Percentiles rank a stretch among this genome's conserved stretches.
Conservation (phyloP, 2,113 vertebrate genomes). For the Ochotona princeps region DNA sequence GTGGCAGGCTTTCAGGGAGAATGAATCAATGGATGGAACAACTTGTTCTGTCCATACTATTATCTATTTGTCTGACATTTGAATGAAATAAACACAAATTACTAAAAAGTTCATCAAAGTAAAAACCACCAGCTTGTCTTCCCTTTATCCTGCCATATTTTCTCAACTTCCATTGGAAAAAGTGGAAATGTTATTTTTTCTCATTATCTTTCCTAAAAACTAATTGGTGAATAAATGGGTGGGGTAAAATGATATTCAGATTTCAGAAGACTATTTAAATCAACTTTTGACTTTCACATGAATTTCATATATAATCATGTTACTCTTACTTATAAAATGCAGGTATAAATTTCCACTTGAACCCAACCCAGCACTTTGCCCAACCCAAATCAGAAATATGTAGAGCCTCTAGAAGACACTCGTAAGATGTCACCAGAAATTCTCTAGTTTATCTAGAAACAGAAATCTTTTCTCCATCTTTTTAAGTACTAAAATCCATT, state of each 20-base stretch:
- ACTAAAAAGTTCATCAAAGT: not conserved
- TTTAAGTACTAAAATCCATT: not conserved
- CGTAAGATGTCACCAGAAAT: not conserved
- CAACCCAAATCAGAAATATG: not conserved
- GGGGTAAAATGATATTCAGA: slow-evolving; percentile 37
- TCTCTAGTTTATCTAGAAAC: not conserved
- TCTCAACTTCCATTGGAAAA: not conserved
- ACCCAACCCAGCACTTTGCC: not conserved
- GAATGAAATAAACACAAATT: too few relatives aligned
- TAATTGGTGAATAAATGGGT: slow-evolving; percentile 8
- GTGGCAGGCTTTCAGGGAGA: too few relatives aligned
- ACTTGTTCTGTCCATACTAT: too few relatives aligned
- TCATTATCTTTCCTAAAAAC: too few relatives aligned
- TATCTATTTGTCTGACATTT: too few relatives aligned
- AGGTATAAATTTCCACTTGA: slow-evolving; percentile 16
- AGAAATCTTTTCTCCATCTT: slow-evolving; percentile 2
- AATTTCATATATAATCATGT: not conserved
- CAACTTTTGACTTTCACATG: not conserved
- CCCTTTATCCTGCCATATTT: slow-evolving; percentile 32
- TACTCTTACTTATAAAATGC: not conserved
- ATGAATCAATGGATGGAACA: too few relatives aligned
- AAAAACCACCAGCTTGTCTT: not conserved
- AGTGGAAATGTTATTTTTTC: not conserved
- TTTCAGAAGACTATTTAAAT: not conserved
- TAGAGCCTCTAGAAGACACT: not conserved